phyloP scores from a whole-genome alignment of 2,797 vertebrate genomes.

The Lagocephalus sceleratus region DNA sequence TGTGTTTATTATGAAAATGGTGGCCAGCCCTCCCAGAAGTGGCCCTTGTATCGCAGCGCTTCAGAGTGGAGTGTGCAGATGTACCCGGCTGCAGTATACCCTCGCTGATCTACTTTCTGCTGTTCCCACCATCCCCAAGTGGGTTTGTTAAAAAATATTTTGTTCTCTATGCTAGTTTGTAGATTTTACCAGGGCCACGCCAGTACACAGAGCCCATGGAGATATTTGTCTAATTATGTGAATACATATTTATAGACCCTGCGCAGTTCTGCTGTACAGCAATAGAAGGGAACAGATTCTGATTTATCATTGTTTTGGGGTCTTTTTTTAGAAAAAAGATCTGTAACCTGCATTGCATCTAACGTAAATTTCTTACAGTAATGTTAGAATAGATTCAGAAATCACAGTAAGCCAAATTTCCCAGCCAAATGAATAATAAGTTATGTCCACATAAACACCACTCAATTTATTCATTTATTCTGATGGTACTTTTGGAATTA shows the following conservation, averaged over 20 bases:
- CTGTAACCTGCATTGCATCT: no score
- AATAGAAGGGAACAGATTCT: no score
- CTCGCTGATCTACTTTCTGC: constrained; percentile 14
- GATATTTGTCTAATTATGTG: constrained; percentile 6
- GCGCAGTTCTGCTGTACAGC: constrained; percentile 1
- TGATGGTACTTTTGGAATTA: no score
- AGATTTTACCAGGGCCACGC: neutral
- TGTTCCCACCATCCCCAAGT: constrained; percentile 20
- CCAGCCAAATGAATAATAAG: no score
- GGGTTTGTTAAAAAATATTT: constrained; percentile 17
- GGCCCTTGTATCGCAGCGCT: constrained; percentile 43
- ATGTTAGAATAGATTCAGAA: no score
- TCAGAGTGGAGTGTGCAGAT: constrained; percentile 38
- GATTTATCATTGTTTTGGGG: no score
- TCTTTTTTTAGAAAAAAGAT: no score
- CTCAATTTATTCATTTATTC: no score
- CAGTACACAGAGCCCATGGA: neutral
- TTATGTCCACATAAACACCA: no score
- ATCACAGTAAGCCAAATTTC: no score
- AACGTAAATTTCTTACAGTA: no score
- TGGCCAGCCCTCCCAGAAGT: constrained; percentile 41
- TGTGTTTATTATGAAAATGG: constrained; percentile 28
- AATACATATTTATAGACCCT: neutral
- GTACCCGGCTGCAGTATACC: constrained; percentile 6
- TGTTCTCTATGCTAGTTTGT: constrained; percentile 6